Percentiles rank a stretch among this genome's conserved stretches.
phyloP scores from a whole-genome alignment of 2,888 invertebrate species.

The Cephus pulcher region DNA sequence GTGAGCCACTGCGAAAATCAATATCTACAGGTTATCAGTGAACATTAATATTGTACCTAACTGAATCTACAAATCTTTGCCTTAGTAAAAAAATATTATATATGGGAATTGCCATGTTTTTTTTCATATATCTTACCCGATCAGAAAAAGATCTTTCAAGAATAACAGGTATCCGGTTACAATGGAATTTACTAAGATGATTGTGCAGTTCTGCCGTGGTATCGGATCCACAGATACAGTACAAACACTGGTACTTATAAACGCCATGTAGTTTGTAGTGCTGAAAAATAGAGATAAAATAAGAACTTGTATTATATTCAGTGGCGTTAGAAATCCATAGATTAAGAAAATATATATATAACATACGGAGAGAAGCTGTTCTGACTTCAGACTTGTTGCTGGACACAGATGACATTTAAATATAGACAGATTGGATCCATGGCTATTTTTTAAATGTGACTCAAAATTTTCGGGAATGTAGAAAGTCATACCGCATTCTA shows the following conservation, averaged over 20 bases:
- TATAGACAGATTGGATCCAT: constrained; percentile 29
- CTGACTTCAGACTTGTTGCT: constrained; percentile 56
- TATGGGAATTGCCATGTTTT: not conserved
- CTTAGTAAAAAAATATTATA: not conserved
- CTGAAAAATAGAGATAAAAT: constrained; percentile 38
- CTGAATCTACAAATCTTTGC: not conserved
- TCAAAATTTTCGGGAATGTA: constrained; percentile 59
- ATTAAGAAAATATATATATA: not conserved
- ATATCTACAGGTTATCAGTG: not conserved
- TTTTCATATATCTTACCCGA: not conserved
- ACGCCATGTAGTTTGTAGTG: constrained; percentile 66
- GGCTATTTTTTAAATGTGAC: constrained; percentile 55
- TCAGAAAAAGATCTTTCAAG: constrained; percentile 56
- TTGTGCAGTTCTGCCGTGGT: constrained; percentile 61
- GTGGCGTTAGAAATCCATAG: not conserved
- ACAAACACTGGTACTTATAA: constrained; percentile 68
- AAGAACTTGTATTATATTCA: not conserved
- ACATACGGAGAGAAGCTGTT: constrained; percentile 48
- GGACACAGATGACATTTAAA: constrained; percentile 67
- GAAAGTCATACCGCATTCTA: constrained; percentile 59
- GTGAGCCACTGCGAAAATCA: not conserved
- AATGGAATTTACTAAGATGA: constrained; percentile 68
- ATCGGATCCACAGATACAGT: constrained; percentile 66
- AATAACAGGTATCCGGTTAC: constrained; percentile 59
- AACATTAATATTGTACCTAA: not conserved